Base-by-base conservation (phyloP, 2,888 invertebrate species). In the Tuta absoluta region DNA sequence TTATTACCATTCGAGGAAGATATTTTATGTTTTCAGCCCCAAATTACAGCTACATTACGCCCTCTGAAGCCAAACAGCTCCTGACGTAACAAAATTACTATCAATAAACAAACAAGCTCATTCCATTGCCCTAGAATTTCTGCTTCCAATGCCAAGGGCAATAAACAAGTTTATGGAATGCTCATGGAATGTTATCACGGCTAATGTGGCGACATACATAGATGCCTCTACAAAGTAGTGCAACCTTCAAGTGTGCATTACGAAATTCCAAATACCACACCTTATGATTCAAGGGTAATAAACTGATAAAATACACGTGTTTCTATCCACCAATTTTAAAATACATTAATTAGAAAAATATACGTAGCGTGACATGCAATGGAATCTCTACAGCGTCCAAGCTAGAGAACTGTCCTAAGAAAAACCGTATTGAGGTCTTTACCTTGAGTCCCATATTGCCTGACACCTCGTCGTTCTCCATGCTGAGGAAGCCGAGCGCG, bases 401-500 rank as follows among this genome's bases (percentile, higher is more conserved):
- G 41, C 5, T 41, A 41, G 12, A 5, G 1, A 14, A n/a, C 1
- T 12, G 28, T 28, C 28, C 3, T 28, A 28, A 28, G 28, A 28
- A 28, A 5, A 28, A 28, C 2, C 28, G n/a, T n/a, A n/a, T n/a
- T n/a, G n/a, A 45, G 14, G 5, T 45, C 5, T 21, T 51, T 79
- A 93, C 93, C 88, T 94, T 94, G 0, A 94, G 81, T 0, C 94
- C 94, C 85, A 93, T 93, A 79, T 95, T 95, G 17, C 95, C 95
- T 0, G 94, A 89, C 0, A 94, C 93, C 72, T 93, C 93, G 1
- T 89, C 87, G 62, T 93, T 93, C 66, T 93, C 93, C 12, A 94
- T 89, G 62, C 94, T 94, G 37, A 95, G 80, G 76, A 94, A 95
- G 2, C 94, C 94, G 1, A 94, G 78, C 0, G 94, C 93, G 0